Conservation (phyloP, 2,113 vertebrate species). For the Holacanthus passer region DNA sequence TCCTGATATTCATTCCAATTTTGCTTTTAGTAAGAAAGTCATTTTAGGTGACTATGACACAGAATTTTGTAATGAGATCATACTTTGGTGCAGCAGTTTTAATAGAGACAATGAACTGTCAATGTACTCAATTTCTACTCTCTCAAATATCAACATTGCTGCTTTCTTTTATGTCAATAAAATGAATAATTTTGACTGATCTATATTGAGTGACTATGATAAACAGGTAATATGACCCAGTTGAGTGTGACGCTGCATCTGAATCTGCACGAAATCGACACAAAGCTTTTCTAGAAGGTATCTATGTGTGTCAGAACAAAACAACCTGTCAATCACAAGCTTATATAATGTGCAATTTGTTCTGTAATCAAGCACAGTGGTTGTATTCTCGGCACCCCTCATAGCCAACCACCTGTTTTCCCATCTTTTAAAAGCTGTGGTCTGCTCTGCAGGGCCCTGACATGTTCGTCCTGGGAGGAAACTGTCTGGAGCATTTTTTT, state of each 20-base stretch:
- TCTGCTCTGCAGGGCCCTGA: not conserved
- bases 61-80: not conserved
- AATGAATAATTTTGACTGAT: not conserved
- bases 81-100: not conserved
- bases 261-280: not conserved
- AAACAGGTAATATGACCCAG: not conserved
- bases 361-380: not conserved
- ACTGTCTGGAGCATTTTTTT: slow-evolving; percentile 14
- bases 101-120: too few relatives aligned
- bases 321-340: not conserved
- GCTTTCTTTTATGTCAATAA: not conserved
- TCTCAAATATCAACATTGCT: not conserved
- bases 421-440: not conserved
- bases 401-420: not conserved
- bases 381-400: not conserved
- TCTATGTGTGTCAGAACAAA: not conserved
- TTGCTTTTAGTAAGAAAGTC: not conserved
- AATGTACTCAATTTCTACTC: too few relatives aligned
- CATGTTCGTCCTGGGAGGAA: not conserved
- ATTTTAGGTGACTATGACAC: not conserved
- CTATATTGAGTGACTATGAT: not conserved
- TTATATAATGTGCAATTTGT: not conserved
- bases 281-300: not conserved
- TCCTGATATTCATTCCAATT: not conserved
- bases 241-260: not conserved